Conservation (phyloP, 2,113 vertebrate species). For the Malurus alboscapulatus region DNA sequence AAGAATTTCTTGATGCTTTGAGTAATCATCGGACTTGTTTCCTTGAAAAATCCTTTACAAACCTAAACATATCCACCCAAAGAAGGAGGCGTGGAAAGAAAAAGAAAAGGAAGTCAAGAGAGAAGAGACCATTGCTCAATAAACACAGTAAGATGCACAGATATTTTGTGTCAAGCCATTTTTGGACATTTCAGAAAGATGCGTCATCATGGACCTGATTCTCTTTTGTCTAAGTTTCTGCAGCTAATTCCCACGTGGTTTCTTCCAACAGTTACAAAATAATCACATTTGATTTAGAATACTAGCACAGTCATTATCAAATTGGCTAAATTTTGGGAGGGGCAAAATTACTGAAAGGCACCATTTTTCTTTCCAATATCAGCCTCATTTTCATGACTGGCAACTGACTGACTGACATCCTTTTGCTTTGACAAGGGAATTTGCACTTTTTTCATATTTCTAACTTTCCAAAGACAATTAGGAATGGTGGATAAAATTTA, state of each 20-base stretch:
- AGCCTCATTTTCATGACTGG: neutral
- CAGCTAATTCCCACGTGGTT: neutral
- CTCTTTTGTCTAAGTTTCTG: neutral
- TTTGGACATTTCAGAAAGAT: neutral
- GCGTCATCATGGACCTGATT: neutral
- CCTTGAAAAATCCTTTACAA: neutral
- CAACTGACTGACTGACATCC: neutral
- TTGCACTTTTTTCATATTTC: neutral
- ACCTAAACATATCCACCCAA: neutral
- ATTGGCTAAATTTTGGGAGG: neutral
- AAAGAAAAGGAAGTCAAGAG: neutral
- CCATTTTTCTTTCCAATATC: neutral
- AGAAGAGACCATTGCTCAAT: neutral
- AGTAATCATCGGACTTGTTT: neutral
- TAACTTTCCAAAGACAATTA: neutral
- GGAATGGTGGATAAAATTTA: neutral
- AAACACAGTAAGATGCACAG: neutral
- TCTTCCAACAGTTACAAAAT: neutral
- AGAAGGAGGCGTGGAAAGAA: accelerated
- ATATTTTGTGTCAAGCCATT: neutral
- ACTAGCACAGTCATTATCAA: neutral
- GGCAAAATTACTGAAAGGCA: neutral
- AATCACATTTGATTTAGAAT: neutral
- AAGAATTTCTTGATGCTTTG: neutral
- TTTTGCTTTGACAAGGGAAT: neutral